Conservation (phyloP, 2,888 invertebrate genomes). For the Girardia tigrina region DNA sequence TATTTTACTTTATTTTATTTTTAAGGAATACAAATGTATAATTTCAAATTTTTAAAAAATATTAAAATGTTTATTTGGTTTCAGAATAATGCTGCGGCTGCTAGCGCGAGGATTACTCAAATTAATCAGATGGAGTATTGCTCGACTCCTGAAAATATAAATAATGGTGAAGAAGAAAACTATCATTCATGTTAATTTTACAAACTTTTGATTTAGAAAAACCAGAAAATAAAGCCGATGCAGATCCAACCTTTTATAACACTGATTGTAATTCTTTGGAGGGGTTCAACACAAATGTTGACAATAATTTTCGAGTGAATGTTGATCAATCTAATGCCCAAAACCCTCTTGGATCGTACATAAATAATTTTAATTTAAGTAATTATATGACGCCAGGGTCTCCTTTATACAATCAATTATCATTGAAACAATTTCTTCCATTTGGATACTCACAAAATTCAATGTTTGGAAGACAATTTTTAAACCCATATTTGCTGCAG, state of each 20-base stretch:
- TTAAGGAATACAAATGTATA: too few relatives aligned
- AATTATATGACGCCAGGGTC: constrained; percentile 3
- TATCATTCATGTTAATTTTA: not conserved
- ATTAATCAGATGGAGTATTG: not conserved
- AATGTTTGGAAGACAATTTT: constrained; percentile 3
- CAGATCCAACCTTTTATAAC: not conserved
- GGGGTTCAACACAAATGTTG: not conserved
- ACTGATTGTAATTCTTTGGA: not conserved
- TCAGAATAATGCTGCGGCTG: constrained; percentile 15
- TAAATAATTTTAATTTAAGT: not conserved
- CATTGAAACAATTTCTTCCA: constrained; percentile 2
- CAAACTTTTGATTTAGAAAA: not conserved
- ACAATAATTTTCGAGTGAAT: not conserved
- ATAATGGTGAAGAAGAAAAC: not conserved
- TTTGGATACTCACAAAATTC: not conserved
- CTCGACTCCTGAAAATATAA: not conserved
- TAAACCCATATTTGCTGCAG: not conserved
- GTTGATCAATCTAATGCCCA: not conserved
- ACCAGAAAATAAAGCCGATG: not conserved
- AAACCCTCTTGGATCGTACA: not conserved
- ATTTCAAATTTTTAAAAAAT: too few relatives aligned
- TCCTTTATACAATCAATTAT: constrained; percentile 16
- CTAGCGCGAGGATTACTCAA: not conserved
- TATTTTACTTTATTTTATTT: too few relatives aligned
- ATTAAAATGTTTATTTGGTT: too few relatives aligned